Conservation (phyloP, 2,113 vertebrate genomes). For the Scartelaos histophorus region DNA sequence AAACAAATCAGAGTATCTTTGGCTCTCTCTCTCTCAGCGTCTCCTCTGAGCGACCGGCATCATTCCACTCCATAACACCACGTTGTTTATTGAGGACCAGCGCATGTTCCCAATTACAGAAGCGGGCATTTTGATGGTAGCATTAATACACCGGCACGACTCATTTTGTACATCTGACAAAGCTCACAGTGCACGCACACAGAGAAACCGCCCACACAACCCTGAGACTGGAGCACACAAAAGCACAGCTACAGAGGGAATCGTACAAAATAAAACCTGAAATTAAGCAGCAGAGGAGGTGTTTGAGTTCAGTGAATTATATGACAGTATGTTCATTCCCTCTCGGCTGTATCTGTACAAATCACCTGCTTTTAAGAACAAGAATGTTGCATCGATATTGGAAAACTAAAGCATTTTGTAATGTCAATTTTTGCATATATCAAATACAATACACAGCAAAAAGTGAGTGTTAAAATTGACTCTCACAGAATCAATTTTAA, state of each 20-base stretch:
- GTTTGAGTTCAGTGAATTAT: neutral
- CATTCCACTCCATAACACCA: slow-evolving; percentile 23
- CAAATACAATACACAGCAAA: too few relatives aligned
- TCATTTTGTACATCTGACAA: slow-evolving; percentile 14
- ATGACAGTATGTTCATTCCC: neutral
- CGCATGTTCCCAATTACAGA: slow-evolving; percentile 34
- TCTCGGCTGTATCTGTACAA: neutral
- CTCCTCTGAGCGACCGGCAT: slow-evolving; percentile 17
- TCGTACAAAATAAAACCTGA: neutral
- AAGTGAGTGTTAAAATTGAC: too few relatives aligned
- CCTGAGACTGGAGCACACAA: neutral
- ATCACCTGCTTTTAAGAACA: too few relatives aligned
- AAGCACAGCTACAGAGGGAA: neutral
- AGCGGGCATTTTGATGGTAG: slow-evolving; percentile 11
- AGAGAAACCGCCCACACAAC: slow-evolving; percentile 18
- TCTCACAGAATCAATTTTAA: too few relatives aligned
- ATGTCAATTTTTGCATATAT: too few relatives aligned
- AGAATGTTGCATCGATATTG: too few relatives aligned
- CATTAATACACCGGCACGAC: slow-evolving; percentile 20
- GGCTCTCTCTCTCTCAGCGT: too few relatives aligned
- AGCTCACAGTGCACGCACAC: slow-evolving; percentile 11
- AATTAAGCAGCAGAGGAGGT: neutral
- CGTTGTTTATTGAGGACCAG: slow-evolving; percentile 31
- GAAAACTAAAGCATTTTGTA: too few relatives aligned
- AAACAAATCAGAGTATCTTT: too few relatives aligned